Evolutionary conservation across 2,888 invertebrate genomes (phyloP).

Genomic region (Drosophila rubida): DNA sequence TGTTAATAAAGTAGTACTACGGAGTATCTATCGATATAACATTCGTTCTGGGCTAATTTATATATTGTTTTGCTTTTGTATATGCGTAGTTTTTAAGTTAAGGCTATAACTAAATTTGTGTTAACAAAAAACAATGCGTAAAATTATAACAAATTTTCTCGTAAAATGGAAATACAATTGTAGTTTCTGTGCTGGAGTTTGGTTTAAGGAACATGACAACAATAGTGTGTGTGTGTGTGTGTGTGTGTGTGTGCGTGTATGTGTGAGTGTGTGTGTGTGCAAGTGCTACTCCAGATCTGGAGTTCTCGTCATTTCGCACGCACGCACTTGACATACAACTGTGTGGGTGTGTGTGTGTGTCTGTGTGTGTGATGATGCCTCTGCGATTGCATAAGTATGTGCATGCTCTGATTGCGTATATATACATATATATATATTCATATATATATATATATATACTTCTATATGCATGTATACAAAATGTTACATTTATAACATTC

Average conservation of each 20-base stretch:
- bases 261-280: slow-evolving; percentile 19
- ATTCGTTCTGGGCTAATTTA: slow-evolving; percentile 40
- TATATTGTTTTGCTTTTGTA: slow-evolving; percentile 12
- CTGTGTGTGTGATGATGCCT: slow-evolving; percentile 10
- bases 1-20: slow-evolving; percentile 23
- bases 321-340: slow-evolving; percentile 8
- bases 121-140: slow-evolving; percentile 75
- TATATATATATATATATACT: slow-evolving; percentile 10
- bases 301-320: not conserved
- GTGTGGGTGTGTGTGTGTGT: not conserved
- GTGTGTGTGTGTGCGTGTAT: slow-evolving; percentile 13
- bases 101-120: slow-evolving; percentile 62
- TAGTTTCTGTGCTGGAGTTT: slow-evolving; percentile 37
- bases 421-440: slow-evolving; percentile 7
- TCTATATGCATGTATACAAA: slow-evolving; percentile 11
- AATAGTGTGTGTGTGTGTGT: slow-evolving; percentile 37
- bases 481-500: slow-evolving; percentile 28
- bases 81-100: slow-evolving; percentile 12
- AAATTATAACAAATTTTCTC: slow-evolving; percentile 69
- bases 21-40: slow-evolving; percentile 46
- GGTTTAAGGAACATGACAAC: slow-evolving; percentile 59
- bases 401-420: slow-evolving; percentile 13
- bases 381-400: slow-evolving; percentile 5
- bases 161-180: slow-evolving; percentile 66
- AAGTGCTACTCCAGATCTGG: not conserved